Evolutionary conservation across 1,140 invertebrate species (phyloP), one percentile per base, ranked within the genome.

Genomic region (Lepidurus packardi): DNA sequence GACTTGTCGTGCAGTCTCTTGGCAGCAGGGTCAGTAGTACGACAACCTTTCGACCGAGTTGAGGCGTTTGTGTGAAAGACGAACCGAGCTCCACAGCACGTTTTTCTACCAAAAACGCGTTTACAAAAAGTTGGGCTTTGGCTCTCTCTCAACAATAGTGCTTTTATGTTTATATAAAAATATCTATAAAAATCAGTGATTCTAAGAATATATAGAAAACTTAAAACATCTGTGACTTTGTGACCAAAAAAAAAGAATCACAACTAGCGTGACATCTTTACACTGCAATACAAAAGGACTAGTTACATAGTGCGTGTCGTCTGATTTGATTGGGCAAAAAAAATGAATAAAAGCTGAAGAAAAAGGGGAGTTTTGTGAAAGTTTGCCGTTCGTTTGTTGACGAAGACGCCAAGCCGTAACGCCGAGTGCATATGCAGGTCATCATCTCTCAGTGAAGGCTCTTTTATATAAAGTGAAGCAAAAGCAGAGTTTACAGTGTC

Each of bases 1-100:
- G 53, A 65, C 53, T 65, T 65, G 53, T 65, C 53, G 53, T 65
- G 53, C 53, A 65, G 53, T 65, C 53, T 65, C 53, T 65, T 65
- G 53, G 16, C 53, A 65, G 13, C 53, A 65, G 53, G 53, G 53
- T 16, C 53, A 65, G 53, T 65, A 65, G 53, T 65, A 65, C 53
- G 53, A 65, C 53, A 65, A 65, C 53, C 53, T 65, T 65, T 65
- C 53, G 16, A 65, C 53, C 16, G 53, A 65, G 53, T 65, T 65
- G 53, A 65, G 53, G 53, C 53, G 53, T 21, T 65, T 16, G 53
- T 65, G 53, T 65, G 53, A 21, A 65, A 65, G 53, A 65, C 53
- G 13, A n/a, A 65, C 53, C 5, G 21, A 65, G 21, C 53, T n/a
- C 9, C 53, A 13, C n/a, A 4, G 1, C 34, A 34, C 34, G 34